phyloP scores from a whole-genome alignment of 2,113 vertebrate genomes.

The Lucifuga dentata region DNA sequence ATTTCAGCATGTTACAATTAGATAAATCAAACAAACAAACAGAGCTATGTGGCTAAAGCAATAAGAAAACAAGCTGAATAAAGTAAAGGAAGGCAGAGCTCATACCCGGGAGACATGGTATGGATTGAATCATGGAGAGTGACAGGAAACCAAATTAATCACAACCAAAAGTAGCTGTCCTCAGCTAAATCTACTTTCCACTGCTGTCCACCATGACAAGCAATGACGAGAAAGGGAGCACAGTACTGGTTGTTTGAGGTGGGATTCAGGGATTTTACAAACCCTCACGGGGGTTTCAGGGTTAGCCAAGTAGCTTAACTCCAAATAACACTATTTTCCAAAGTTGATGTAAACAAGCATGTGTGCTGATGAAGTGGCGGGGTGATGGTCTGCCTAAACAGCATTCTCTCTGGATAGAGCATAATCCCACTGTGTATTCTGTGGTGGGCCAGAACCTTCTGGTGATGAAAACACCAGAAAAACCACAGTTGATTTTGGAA shows the following conservation, averaged over 20 bases:
- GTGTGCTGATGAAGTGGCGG: conserved; percentile 53
- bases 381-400: conserved; percentile 47
- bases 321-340: conserved; percentile 57
- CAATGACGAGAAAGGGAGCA: conserved; percentile 26
- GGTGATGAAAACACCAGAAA: conserved; percentile 45
- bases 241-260: conserved; percentile 32
- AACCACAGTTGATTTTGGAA: conserved; percentile 37
- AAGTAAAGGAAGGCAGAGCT: conserved; percentile 32
- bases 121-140: conserved; percentile 25
- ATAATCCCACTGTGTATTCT: conserved; percentile 51
- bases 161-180: conserved; percentile 41
- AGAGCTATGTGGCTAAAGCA: conserved; percentile 49
- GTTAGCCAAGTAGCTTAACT: conserved; percentile 46
- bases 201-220: conserved; percentile 18
- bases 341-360: conserved; percentile 62
- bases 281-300: conserved; percentile 17
- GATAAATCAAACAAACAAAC: conserved; percentile 65
- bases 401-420: conserved; percentile 37
- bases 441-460: conserved; percentile 30
- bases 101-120: conserved; percentile 20
- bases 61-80: conserved; percentile 51
- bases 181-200: conserved; percentile 50
- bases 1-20: conserved; percentile 61
- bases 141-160: conserved; percentile 36
- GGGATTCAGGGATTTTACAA: conserved; percentile 38